phyloP scores from a whole-genome alignment of 2,888 invertebrate species.

The Sinhomidia bicolor region DNA sequence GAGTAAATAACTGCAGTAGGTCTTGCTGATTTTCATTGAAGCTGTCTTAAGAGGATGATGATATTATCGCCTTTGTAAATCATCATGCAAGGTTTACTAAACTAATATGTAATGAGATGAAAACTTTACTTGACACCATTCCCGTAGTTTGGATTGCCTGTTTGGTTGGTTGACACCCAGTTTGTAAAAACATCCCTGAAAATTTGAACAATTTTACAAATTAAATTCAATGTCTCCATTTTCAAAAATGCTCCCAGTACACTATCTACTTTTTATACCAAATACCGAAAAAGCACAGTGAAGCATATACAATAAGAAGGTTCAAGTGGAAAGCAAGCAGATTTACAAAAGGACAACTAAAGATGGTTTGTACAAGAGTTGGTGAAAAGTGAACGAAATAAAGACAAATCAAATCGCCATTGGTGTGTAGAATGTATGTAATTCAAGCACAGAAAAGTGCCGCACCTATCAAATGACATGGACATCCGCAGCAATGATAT shows the following conservation, averaged over 20 bases:
- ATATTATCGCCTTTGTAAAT: not conserved
- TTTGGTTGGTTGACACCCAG: constrained; percentile 92
- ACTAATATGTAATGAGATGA: constrained; percentile 49
- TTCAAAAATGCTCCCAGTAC: too few relatives aligned
- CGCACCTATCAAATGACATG: constrained; percentile 40
- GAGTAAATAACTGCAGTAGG: not conserved
- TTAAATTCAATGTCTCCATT: too few relatives aligned
- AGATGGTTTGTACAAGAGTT: too few relatives aligned
- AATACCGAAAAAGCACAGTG: too few relatives aligned
- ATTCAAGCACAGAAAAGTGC: constrained; percentile 39
- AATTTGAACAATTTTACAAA: too few relatives aligned
- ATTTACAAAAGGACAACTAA: not conserved
- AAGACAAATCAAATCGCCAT: constrained; percentile 6
- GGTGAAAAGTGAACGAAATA: not conserved
- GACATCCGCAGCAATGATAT: constrained; percentile 49
- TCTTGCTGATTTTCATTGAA: too few relatives aligned
- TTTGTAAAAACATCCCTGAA: constrained; percentile 94
- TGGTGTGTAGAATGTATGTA: not conserved
- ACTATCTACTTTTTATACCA: too few relatives aligned
- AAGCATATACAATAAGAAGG: too few relatives aligned
- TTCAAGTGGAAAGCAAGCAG: too few relatives aligned
- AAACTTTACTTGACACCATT: constrained; percentile 76
- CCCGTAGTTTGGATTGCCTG: constrained; percentile 83
- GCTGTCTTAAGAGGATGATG: too few relatives aligned
- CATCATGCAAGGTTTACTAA: too few relatives aligned